Conservation (phyloP, 2,888 invertebrate genomes). For the Ichneumoninae sp. region DNA sequence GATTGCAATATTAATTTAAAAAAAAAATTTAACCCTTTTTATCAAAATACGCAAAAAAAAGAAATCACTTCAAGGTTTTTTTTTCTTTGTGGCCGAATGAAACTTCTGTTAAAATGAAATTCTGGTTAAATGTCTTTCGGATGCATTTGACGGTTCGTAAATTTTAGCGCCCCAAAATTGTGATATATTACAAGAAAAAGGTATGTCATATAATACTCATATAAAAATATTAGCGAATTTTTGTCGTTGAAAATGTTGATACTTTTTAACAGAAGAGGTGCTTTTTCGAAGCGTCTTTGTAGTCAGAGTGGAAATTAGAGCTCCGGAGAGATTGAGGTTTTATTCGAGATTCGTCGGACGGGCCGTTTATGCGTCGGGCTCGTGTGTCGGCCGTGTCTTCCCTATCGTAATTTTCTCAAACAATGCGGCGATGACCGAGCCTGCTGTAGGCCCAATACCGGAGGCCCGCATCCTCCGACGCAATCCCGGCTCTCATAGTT, state of each 20-base stretch:
- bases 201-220: too few relatives aligned
- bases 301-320: background rate
- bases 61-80: too few relatives aligned
- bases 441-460: conserved; percentile 40
- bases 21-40: too few relatives aligned
- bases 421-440: conserved; percentile 39
- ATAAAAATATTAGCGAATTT: background rate
- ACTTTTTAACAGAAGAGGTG: background rate
- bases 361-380: background rate
- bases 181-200: background rate
- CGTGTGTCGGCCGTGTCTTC: conserved; percentile 51
- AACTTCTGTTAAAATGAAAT: too few relatives aligned
- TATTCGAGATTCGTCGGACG: too few relatives aligned
- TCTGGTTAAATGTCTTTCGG: too few relatives aligned
- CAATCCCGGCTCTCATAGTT: conserved; percentile 25
- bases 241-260: background rate
- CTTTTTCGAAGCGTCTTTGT: background rate
- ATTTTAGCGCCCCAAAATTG: too few relatives aligned
- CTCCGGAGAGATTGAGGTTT: background rate
- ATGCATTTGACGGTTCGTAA: too few relatives aligned
- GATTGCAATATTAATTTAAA: too few relatives aligned
- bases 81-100: too few relatives aligned
- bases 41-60: too few relatives aligned
- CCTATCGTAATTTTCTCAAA: conserved; percentile 56
- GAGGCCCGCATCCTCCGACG: conserved; percentile 57